Evolutionary conservation across 2,888 invertebrate genomes (phyloP).

Genomic region (Scelioninae gen. 1): DNA sequence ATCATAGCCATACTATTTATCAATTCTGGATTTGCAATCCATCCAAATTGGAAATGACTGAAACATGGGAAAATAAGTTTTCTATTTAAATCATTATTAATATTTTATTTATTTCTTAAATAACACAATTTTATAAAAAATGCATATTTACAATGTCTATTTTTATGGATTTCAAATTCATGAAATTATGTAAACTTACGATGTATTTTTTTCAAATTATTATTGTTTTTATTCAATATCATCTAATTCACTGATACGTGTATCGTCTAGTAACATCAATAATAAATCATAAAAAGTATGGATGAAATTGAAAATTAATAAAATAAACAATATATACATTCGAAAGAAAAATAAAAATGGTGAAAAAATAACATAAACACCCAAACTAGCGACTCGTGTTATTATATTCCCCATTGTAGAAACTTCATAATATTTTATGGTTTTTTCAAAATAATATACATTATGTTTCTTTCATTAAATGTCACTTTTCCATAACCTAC

Average conservation of each 20-base stretch:
- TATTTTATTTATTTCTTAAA: neutral
- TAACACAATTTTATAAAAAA: no score
- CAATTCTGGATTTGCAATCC: constrained; percentile 95
- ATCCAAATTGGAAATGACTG: constrained; percentile 95
- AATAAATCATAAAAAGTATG: constrained; percentile 23
- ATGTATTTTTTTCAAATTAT: neutral
- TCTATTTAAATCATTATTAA: constrained; percentile 70
- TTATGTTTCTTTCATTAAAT: neutral
- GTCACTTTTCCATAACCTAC: neutral
- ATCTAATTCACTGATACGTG: constrained; percentile 14
- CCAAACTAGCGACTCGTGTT: constrained; percentile 18
- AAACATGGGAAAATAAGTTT: constrained; percentile 72
- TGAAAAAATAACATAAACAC: constrained; percentile 35
- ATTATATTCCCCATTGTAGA: constrained; percentile 41
- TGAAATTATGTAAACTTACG: no score
- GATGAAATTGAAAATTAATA: constrained; percentile 28
- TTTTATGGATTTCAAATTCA: no score
- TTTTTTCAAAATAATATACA: neutral
- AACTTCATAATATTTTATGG: neutral
- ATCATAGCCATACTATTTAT: constrained; percentile 97
- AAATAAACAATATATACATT: constrained; percentile 41
- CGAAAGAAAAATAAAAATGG: constrained; percentile 45
- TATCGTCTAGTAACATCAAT: constrained; percentile 27
- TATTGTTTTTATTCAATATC: constrained; percentile 4
- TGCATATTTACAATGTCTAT: no score